These are phyloP conservation scores for Macrosoma leucophasiata DNA, from an alignment of 2,888 invertebrate species.

Conservation along the genomic window DNA sequence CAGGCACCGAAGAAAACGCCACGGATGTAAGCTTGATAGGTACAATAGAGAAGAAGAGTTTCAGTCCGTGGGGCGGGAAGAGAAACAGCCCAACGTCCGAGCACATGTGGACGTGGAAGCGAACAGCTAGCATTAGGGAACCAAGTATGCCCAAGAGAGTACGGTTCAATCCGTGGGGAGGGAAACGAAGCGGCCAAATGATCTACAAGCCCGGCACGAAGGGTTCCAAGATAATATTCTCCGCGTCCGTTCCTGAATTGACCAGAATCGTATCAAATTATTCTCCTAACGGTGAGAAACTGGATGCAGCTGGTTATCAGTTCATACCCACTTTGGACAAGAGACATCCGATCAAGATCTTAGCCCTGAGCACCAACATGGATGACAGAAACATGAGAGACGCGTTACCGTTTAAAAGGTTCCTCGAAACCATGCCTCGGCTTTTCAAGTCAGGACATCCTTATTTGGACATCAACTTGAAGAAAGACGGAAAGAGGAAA, in stretches of 20 bases:
- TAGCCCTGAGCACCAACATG: conserved; percentile 45
- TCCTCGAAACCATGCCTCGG: conserved; percentile 45
- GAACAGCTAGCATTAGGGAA: conserved; percentile 45
- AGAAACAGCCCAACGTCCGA: conserved; percentile 36
- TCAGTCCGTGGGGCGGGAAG: conserved; percentile 69
- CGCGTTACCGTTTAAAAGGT: conserved; percentile 51
- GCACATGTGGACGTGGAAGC: conserved; percentile 62
- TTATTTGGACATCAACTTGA: conserved; percentile 52
- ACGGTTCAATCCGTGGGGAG: conserved; percentile 68
- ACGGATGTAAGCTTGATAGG: conserved; percentile 29
- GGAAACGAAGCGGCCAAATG: conserved; percentile 61
- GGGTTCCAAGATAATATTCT: conserved; percentile 51
- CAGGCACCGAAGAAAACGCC: conserved; percentile 35
- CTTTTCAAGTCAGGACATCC: conserved; percentile 59
- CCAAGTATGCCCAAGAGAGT: conserved; percentile 68
- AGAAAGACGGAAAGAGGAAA: conserved; percentile 65
- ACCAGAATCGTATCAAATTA: conserved; percentile 53
- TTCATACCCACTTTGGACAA: conserved; percentile 48
- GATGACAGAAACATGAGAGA: conserved; percentile 42
- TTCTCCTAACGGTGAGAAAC: conserved; percentile 36
- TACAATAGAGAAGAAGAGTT: conserved; percentile 47
- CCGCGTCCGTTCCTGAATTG: conserved; percentile 52
- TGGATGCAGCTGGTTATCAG: conserved; percentile 48
- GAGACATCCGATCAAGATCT: conserved; percentile 51
- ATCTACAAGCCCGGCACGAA: conserved; percentile 53